Conservation (phyloP, 64 coral and sea anemone genomes). For the Montipora foliosa region DNA sequence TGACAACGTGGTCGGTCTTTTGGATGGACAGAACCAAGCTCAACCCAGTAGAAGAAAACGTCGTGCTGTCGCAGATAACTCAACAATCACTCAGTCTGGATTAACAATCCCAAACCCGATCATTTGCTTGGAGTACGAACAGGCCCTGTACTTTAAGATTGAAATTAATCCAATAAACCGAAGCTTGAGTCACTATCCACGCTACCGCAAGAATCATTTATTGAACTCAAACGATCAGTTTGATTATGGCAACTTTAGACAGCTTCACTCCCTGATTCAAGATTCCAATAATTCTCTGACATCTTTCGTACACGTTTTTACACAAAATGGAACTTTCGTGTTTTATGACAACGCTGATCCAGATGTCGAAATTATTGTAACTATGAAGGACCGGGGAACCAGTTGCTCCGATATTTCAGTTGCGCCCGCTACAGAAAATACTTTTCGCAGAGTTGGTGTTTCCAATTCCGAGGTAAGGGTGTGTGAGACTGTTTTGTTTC, state of each 20-base stretch:
- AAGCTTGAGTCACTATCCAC: conserved; percentile 80
- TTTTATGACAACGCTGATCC: conserved; percentile 95
- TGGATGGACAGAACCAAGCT: neutral
- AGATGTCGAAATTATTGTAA: conserved; percentile 70
- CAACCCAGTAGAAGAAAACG: neutral
- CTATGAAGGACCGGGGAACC: conserved; percentile 67
- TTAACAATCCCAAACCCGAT: conserved; percentile 63
- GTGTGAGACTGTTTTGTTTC: neutral
- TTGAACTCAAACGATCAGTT: conserved; percentile 89
- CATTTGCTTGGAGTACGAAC: conserved; percentile 66
- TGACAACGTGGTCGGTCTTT: neutral
- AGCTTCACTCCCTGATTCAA: conserved; percentile 86
- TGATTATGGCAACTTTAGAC: conserved; percentile 96
- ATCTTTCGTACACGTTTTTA: conserved; percentile 87
- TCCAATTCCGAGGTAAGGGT: conserved; percentile 57
- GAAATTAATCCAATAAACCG: conserved; percentile 81
- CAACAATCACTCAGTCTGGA: conserved; percentile 38
- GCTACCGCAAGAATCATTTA: conserved; percentile 95
- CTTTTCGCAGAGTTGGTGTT: conserved; percentile 35
- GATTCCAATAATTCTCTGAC: conserved; percentile 86
- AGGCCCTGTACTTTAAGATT: conserved; percentile 80
- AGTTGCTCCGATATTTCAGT: conserved; percentile 42
- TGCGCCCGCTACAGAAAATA: conserved; percentile 8
- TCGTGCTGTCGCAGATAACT: conserved; percentile 59
- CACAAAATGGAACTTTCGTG: conserved; percentile 86